These are phyloP conservation scores for Metridium senile DNA, from an alignment of 92 coral and sea anemone genomes.

Conservation along the genomic window DNA sequence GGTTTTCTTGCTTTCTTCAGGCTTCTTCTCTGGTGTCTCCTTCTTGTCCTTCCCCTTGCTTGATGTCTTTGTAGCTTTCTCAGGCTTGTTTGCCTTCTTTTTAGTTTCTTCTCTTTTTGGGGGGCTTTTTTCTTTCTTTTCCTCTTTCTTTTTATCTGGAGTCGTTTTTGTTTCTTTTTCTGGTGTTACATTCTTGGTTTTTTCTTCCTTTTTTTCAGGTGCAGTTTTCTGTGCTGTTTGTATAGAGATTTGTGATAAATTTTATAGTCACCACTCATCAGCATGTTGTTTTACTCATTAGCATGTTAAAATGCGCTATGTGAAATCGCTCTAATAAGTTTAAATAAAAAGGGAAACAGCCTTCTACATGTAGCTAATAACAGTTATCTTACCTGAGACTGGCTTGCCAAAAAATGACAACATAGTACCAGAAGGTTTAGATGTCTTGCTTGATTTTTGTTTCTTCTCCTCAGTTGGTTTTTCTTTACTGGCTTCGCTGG, in stretches of 20 bases:
- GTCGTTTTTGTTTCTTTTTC: constrained; percentile 13
- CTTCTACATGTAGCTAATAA: too few species aligned
- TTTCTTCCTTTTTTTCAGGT: background rate
- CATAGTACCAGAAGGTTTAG: constrained; percentile 49
- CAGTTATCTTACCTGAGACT: constrained; percentile 57
- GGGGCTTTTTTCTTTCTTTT: constrained; percentile 8
- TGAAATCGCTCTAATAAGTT: too few species aligned
- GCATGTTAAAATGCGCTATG: too few species aligned
- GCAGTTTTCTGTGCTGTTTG: background rate
- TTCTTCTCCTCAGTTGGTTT: background rate
- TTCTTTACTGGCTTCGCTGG: constrained; percentile 13
- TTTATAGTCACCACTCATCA: background rate
- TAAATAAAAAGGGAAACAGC: too few species aligned
- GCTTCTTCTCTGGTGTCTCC: constrained; percentile 27
- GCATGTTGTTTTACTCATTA: too few species aligned
- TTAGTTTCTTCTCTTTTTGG: constrained; percentile 17
- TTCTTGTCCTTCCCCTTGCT: background rate
- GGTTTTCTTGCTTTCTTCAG: constrained; percentile 12
- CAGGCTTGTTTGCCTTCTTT: background rate
- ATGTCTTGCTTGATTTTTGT: constrained; percentile 17
- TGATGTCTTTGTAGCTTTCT: background rate
- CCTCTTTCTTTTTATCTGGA: constrained; percentile 3
- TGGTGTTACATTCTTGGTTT: background rate
- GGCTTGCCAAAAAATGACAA: constrained; percentile 67
- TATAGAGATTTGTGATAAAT: background rate